phyloP scores from a whole-genome alignment of 2,113 vertebrate genomes.

The Psilopsiagon aymara region DNA sequence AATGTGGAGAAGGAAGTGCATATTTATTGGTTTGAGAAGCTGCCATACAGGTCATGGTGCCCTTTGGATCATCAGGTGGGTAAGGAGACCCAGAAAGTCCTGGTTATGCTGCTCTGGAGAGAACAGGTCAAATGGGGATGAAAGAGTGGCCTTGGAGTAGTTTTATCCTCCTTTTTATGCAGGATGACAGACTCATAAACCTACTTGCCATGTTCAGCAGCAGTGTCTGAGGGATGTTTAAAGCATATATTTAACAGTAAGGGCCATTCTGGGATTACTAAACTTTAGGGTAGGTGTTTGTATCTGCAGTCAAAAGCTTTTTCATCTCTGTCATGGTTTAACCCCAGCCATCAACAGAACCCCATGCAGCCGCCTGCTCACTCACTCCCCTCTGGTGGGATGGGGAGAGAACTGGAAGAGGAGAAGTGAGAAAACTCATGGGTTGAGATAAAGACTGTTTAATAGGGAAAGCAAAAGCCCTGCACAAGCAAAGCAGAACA shows the following conservation, averaged over 20 bases:
- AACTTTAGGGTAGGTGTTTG: background rate
- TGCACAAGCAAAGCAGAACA: background rate
- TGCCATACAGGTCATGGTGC: background rate
- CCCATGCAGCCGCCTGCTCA: background rate
- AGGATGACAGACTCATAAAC: background rate
- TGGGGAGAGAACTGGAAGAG: background rate
- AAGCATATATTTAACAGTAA: background rate
- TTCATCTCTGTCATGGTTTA: background rate
- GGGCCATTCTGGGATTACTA: background rate
- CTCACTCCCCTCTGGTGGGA: background rate
- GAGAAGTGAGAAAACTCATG: background rate
- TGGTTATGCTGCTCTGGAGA: background rate
- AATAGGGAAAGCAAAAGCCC: background rate
- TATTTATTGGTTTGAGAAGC: background rate
- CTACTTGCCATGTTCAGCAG: background rate
- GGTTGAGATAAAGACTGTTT: background rate
- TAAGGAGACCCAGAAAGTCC: background rate
- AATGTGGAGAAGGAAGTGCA: background rate
- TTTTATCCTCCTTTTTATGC: background rate
- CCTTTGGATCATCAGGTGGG: background rate
- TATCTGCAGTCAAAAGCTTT: background rate
- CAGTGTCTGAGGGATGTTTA: background rate
- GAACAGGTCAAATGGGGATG: background rate
- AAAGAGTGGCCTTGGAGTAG: background rate
- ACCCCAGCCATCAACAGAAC: background rate